Percentiles rank a stretch among this genome's conserved stretches.
These are phyloP conservation scores for Bothrops jararaca DNA, from an alignment of 2,113 vertebrate species.

Conservation along the genomic window DNA sequence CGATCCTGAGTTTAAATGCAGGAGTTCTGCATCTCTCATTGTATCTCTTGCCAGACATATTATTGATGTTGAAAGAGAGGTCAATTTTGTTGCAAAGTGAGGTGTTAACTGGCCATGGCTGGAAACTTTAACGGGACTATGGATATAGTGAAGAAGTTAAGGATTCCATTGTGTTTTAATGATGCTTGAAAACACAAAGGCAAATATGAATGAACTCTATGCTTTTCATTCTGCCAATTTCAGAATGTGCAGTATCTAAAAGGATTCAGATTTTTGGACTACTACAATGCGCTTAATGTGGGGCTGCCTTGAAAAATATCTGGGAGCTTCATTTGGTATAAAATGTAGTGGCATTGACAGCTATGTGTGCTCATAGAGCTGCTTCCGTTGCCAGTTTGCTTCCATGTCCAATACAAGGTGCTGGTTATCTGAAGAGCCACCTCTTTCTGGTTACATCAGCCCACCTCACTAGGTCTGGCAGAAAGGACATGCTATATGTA, in stretches of 20 bases:
- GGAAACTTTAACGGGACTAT: neutral
- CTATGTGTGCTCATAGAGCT: neutral
- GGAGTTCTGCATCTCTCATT: neutral
- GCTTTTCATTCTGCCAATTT: neutral
- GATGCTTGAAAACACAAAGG: neutral
- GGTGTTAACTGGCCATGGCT: neutral
- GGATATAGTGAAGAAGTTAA: neutral
- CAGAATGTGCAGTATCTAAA: neutral
- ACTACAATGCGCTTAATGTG: neutral
- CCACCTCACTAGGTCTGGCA: neutral
- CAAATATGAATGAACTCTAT: neutral
- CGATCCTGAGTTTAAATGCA: neutral
- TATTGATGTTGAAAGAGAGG: neutral
- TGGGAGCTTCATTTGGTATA: neutral
- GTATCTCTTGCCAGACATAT: neutral
- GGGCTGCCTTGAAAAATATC: neutral
- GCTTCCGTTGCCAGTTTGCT: neutral
- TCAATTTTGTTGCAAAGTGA: neutral
- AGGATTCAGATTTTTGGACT: neutral
- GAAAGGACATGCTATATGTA: neutral
- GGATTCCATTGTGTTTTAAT: neutral
- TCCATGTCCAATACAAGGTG: neutral
- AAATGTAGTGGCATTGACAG: neutral
- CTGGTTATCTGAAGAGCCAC: neutral
- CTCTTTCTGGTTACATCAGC: neutral